Base-by-base conservation (phyloP, 23 tunicate genomes). In the Clavelina lepadiformis region DNA sequence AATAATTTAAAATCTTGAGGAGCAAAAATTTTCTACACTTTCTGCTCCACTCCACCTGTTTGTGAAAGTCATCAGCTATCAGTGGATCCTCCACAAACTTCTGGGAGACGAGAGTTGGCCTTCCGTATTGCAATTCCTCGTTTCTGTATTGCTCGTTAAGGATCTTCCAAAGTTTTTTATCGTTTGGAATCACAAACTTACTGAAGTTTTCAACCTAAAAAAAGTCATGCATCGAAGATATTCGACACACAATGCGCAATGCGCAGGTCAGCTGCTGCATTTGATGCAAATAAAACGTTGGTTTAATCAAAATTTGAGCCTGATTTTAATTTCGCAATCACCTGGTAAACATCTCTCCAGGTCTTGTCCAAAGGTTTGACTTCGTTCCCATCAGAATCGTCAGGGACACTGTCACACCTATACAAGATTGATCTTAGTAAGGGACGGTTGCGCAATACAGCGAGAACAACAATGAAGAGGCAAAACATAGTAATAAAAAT, bases 191-290 rank as follows among this genome's bases (percentile, higher is more conserved):
- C 18, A 71, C 46, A 28, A 86, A 52, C 0, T 72, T 38, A 31
- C 47, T 56, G 57, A 86, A 79, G 35, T 78, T 55, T 51, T 86
- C 95, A 18, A 86, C 49, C 83, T 85, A 71, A 28, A 72, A 33
- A 62, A 55, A 55, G 7, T 29, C 11, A 11, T 41, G 11, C 49
- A 41, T 41, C 15, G 49, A 41, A 41, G 49, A n/a, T n/a, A n/a
- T n/a, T n/a, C n/a, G n/a, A n/a, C n/a, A n/a, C n/a, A n/a, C n/a
- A n/a, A n/a, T n/a, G n/a, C n/a, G n/a, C n/a, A n/a, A n/a, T n/a
- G n/a, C n/a, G n/a, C n/a, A n/a, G n/a, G n/a, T n/a, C n/a, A n/a
- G n/a, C n/a, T n/a, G n/a, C n/a, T n/a, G n/a, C n/a, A n/a, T n/a
- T n/a, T n/a, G n/a, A n/a, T n/a, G n/a, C n/a, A n/a, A n/a, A n/a